Conservation (phyloP, 2,113 vertebrate genomes). For the Amphiprion ocellaris region DNA sequence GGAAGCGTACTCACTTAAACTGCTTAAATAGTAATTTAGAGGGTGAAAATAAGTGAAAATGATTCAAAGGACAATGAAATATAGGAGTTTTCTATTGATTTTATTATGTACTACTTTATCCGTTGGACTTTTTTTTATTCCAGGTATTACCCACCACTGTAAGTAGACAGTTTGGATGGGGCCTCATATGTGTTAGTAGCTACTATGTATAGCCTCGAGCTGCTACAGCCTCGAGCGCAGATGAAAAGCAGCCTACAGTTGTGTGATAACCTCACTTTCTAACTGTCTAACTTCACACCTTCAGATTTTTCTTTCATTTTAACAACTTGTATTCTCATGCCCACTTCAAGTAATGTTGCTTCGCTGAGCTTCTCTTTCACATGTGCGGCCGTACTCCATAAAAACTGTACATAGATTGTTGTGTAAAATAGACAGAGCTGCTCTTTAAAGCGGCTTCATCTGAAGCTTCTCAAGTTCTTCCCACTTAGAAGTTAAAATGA, state of each 20-base stretch:
- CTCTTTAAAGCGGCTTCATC: neutral
- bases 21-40: too few species aligned
- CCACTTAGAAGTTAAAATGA: neutral
- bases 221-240: neutral
- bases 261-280: neutral
- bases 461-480: neutral
- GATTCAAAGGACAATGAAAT: too few species aligned
- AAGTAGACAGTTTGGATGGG: neutral
- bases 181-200: neutral
- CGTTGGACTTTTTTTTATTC: too few species aligned
- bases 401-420: neutral
- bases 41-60: too few species aligned
- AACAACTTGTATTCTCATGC: neutral
- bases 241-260: conserved; percentile 1
- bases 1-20: neutral
- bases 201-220: neutral
- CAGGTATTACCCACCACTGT: too few species aligned
- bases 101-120: too few species aligned
- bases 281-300: neutral
- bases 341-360: neutral
- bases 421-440: neutral
- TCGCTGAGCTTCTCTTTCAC: neutral
- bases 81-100: too few species aligned
- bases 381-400: neutral
- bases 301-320: neutral